Evolutionary conservation across 2,797 vertebrate species (phyloP).

Genomic region (Mastacembelus armatus): DNA sequence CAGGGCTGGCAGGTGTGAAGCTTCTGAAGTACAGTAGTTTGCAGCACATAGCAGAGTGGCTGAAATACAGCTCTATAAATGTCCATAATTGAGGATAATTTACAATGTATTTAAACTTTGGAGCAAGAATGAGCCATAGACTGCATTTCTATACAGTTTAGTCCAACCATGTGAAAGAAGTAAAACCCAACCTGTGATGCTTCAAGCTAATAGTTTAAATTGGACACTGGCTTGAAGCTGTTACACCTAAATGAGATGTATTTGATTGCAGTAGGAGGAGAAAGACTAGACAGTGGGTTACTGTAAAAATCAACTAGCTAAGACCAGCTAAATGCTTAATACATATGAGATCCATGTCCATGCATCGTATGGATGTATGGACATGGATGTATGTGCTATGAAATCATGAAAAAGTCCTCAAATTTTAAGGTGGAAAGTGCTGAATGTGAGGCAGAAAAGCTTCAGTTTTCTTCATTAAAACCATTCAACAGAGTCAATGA

Average conservation of each 20-base stretch:
- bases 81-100: slow-evolving; percentile 22
- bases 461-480: too few relatives aligned
- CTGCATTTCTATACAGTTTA: neutral
- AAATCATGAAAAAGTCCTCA: too few relatives aligned
- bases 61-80: slow-evolving; percentile 7
- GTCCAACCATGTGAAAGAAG: neutral
- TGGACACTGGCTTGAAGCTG: neutral
- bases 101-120: neutral
- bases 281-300: neutral
- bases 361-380: too few relatives aligned
- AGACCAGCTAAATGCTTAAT: neutral
- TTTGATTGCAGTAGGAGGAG: neutral
- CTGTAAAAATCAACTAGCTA: neutral
- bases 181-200: neutral
- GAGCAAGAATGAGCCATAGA: neutral
- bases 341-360: neutral
- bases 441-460: too few relatives aligned
- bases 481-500: too few relatives aligned
- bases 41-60: neutral
- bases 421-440: too few relatives aligned
- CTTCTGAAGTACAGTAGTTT: too few relatives aligned
- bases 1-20: slow-evolving; percentile 39
- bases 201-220: neutral
- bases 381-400: too few relatives aligned
- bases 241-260: neutral